Percentiles rank a stretch among this genome's conserved stretches.
Conservation (phyloP, 2,113 vertebrate genomes). For the Todiramphus chloris region DNA sequence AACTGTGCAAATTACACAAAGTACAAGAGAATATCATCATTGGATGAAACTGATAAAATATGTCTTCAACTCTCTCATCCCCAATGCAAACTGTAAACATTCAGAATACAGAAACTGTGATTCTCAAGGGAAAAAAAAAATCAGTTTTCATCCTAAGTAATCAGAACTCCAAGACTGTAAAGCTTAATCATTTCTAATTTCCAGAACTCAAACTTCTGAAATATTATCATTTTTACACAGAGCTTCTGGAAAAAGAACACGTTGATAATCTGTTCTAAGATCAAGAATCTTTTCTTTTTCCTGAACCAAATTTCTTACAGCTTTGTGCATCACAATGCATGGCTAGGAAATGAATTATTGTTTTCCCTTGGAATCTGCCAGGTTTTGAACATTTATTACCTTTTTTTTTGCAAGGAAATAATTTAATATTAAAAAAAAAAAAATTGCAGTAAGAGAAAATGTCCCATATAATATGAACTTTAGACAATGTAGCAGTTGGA, state of each 20-base stretch:
- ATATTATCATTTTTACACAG: not conserved
- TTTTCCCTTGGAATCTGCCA: not conserved
- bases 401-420: not conserved
- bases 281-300: not conserved
- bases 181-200: not conserved
- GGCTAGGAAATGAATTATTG: not conserved
- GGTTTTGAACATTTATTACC: not conserved
- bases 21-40: not conserved
- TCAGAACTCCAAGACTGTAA: not conserved
- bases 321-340: accelerated
- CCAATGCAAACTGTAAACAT: not conserved
- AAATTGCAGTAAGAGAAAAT: not conserved
- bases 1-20: not conserved
- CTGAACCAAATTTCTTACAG: not conserved
- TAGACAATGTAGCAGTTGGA: not conserved
- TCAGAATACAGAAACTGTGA: not conserved
- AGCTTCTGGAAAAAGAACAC: not conserved
- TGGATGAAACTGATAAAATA: not conserved
- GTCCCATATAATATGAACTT: not conserved
- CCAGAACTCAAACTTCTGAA: not conserved
- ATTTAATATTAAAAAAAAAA: not conserved
- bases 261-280: not conserved
- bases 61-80: not conserved
- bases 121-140: not conserved
- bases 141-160: not conserved